Evolutionary conservation across 2,797 vertebrate species (phyloP).

Genomic region (Paratrypauchen microcephalus): DNA sequence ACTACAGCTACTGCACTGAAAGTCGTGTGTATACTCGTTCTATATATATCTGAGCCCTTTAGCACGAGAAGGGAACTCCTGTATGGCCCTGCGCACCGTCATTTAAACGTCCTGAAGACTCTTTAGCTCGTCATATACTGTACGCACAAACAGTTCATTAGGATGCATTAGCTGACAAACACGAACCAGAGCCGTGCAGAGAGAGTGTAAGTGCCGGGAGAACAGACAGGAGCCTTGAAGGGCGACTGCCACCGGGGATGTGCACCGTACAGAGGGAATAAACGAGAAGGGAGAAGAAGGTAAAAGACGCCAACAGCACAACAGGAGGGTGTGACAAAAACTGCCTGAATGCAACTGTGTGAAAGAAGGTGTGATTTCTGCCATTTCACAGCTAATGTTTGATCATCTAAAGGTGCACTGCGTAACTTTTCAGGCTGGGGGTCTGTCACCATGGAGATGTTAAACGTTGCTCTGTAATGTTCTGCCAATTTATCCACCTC

Average conservation of each 20-base stretch:
- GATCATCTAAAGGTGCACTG: conserved; percentile 9
- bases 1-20: too few species aligned
- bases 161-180: conserved; percentile 43
- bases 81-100: conserved; percentile 4
- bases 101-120: conserved; percentile 15
- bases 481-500: too few species aligned
- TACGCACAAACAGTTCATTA: conserved; percentile 36
- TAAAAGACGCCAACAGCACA: neutral
- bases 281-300: conserved; percentile 9
- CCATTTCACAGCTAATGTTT: neutral
- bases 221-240: conserved; percentile 4
- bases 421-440: too few species aligned
- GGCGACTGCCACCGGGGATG: conserved; percentile 10
- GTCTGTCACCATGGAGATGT: too few species aligned
- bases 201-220: neutral
- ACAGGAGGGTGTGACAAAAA: neutral
- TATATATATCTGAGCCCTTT: too few species aligned
- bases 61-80: neutral
- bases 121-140: conserved; percentile 31
- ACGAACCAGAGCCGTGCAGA: conserved; percentile 1
- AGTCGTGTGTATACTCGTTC: too few species aligned
- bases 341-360: neutral
- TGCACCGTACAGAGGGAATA: conserved; percentile 28
- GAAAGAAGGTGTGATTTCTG: neutral
- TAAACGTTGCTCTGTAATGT: conserved; percentile 8